Evolutionary conservation across 2,113 vertebrate genomes (phyloP).

Genomic region (Peromyscus leucopus): DNA sequence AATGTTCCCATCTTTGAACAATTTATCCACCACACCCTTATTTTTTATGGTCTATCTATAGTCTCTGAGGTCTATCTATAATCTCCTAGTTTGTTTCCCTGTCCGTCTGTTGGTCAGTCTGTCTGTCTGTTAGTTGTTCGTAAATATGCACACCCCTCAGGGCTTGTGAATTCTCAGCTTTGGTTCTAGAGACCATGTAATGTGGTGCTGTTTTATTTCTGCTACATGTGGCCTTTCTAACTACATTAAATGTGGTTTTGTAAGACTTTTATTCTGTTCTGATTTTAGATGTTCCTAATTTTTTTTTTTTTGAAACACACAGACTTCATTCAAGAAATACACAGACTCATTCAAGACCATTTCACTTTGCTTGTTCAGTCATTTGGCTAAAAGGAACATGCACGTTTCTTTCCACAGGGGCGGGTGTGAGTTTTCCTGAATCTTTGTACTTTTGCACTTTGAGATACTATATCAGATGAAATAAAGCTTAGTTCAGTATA

Average conservation of each 20-base stretch:
- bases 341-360: neutral
- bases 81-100: neutral
- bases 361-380: neutral
- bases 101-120: neutral
- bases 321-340: neutral
- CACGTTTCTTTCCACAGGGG: neutral
- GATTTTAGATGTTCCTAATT: neutral
- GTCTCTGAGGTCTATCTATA: neutral
- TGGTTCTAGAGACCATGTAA: neutral
- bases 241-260: neutral
- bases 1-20: neutral
- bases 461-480: neutral
- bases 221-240: neutral
- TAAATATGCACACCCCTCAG: neutral
- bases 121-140: neutral
- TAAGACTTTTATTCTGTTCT: neutral
- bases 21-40: neutral
- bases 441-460: neutral
- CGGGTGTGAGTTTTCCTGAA: neutral
- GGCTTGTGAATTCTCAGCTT: neutral
- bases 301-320: neutral
- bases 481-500: neutral
- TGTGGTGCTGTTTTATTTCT: neutral
- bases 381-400: neutral
- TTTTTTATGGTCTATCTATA: neutral